Base-by-base conservation (phyloP, 2,797 vertebrate genomes). In the Enteromius radiatus region DNA sequence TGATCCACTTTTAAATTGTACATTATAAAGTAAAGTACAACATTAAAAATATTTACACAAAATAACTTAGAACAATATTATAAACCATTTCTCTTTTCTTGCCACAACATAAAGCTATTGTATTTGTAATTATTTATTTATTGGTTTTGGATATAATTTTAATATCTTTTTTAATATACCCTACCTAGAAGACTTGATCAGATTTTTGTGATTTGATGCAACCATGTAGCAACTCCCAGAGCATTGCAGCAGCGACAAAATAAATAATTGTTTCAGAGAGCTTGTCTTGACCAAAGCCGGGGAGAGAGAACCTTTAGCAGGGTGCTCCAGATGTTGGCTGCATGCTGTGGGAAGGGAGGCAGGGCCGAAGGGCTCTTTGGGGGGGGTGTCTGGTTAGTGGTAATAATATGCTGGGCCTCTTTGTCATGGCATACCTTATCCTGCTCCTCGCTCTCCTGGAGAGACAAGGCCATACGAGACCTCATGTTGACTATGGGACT, bases 391-490 rank as follows among this genome's bases (percentile, higher is more conserved):
- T 83, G 84, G 77, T 77, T 47, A 80, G 45, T 52, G 9, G 10
- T 80, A 83, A 77, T 80, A 69, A 81, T 78, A 81, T 79, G 36
- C 68, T 81, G 23, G 45, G 15, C 7, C 19, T 61, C 10, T 73
- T 38, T 56, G 77, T 76, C 56, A 17, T 65, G 67, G 73, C 19
- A 68, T 56, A 84, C 49, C 43, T 8, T 33, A 78, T 73, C 36
- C 19, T 38, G n/a, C 68, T 70, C 47, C 19, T 76, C 11, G 15
- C 28, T 23, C 43, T 65, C 36, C 10, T 9, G 19, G 26, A 67
- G 43, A 69, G 52, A 38, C 33, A 36, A 47, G n/a, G 38, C 41
- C 23, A 43, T 31, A 49, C 41, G 26, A 75, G 36, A 33, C 80
- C 49, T 76, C 56, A 75, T 45, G 61, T 28, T 81, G 67, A 31